Conservation (phyloP, 2,888 invertebrate genomes). For the Antitype chi region DNA sequence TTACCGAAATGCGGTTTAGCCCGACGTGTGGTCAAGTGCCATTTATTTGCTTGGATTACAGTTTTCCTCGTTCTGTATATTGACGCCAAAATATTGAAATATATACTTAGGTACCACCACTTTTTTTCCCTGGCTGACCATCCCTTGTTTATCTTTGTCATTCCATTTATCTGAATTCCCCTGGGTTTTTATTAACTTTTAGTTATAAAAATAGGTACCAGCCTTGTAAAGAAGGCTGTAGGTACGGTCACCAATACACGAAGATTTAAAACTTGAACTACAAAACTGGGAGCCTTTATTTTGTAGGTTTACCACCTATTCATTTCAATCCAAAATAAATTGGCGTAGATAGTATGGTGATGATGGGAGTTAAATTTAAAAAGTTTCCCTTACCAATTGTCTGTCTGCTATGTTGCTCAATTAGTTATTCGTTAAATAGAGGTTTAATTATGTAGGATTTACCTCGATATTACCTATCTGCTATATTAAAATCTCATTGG, state of each 20-base stretch:
- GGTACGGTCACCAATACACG: no score
- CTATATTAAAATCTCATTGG: background rate
- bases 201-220: background rate
- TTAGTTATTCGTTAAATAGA: background rate
- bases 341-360: background rate
- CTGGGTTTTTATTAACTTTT: background rate
- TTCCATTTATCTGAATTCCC: background rate
- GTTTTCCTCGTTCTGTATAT: constrained; percentile 38
- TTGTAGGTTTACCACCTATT: background rate
- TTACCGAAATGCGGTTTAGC: constrained; percentile 29
- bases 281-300: no score
- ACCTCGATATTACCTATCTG: background rate
- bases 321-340: background rate
- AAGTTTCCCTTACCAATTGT: background rate
- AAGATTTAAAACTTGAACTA: background rate
- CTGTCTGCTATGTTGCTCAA: no score
- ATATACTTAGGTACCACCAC: background rate
- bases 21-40: constrained; percentile 1
- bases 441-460: no score
- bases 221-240: no score
- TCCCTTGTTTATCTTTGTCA: constrained; percentile 1
- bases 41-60: background rate
- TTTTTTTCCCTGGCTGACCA: background rate
- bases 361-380: background rate
- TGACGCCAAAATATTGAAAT: constrained; percentile 36